Evolutionary conservation across 2,888 invertebrate species (phyloP), one percentile per base, ranked within the genome.

Genomic region (Marasmarcha lunaedactyla): DNA sequence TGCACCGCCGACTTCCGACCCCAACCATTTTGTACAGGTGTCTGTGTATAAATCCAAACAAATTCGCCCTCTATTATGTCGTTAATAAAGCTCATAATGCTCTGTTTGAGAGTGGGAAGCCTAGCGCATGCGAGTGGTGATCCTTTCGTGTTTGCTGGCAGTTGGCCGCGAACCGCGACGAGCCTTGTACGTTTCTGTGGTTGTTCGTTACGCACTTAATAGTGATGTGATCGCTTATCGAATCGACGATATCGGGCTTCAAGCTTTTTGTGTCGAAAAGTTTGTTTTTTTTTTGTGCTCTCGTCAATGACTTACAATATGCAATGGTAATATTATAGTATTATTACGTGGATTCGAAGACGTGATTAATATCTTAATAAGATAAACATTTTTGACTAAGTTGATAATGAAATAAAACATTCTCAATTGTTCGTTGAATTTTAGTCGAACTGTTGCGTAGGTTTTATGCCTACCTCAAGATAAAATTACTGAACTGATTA

Each of bases 1-100:
- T 81, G 81, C 79, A 79, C 69, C 71, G 66, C 34, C 63, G 66
- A 74, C 76, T 78, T 78, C 77, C 78, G 71, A 73, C 70, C 72
- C 61, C 68, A 54, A 20, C 20, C 20, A 20, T 20, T 58, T 59
- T 68, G 62, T 66, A 77, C 77, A 78, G 78, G 78, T 77, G 78
- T 73, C 76, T 62, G 63, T 58, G 25, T n/a, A 12, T 11, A 2
- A 3, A 14, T 1, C 7, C 45, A 42, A 34, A 10, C 36, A 1
- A 54, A 54, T 50, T 13, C 14, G 4, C 9, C 12, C 58, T 48
- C 41, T 67, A 55, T 46, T n/a, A 2, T n/a, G 13, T 2, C 1
- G 53, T 47, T 46, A 41, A 56, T 37, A 52, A 54, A 14, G 34
- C 4, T 6, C 5, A 34, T 13, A 34, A 5, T 34, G 13, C 34